Percentiles rank a stretch among this genome's conserved stretches.
phyloP scores from a whole-genome alignment of 2,888 invertebrate species.

The Lymantria monacha region DNA sequence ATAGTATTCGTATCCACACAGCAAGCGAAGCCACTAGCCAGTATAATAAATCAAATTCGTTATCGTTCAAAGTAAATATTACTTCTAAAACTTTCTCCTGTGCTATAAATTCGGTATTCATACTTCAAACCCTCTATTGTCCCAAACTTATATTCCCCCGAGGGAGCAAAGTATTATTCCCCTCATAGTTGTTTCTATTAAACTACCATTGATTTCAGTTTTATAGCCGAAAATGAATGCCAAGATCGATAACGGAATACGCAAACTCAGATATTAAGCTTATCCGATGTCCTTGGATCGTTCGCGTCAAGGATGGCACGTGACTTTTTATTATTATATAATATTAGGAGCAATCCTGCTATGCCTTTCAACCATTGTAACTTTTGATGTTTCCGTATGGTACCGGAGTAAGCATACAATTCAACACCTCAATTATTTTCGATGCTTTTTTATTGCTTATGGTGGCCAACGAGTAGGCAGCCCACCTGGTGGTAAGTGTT shows the following conservation, averaged over 20 bases:
- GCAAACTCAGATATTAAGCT: not conserved
- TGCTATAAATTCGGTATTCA: not conserved
- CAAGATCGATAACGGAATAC: slow-evolving; percentile 2
- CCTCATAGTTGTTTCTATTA: not conserved
- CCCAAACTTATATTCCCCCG: not conserved
- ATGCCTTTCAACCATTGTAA: no score
- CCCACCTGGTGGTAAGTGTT: no score
- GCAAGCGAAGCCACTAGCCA: no score
- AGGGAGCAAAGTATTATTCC: not conserved
- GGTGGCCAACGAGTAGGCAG: no score
- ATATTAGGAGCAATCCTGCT: no score
- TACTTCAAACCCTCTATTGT: not conserved
- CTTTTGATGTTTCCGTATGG: no score
- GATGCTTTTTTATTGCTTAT: no score
- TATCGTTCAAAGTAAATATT: no score
- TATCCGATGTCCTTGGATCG: slow-evolving; percentile 21
- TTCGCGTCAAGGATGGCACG: not conserved
- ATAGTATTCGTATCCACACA: no score
- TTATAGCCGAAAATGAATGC: not conserved
- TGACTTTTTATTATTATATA: not conserved
- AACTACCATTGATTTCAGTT: not conserved
- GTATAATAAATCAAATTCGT: not conserved
- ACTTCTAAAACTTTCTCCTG: not conserved
- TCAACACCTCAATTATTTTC: no score
- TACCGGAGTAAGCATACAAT: no score